Evolutionary conservation across 2,113 vertebrate species (phyloP), one percentile per base, ranked within the genome.

Genomic region (Oncorhynchus keta): DNA sequence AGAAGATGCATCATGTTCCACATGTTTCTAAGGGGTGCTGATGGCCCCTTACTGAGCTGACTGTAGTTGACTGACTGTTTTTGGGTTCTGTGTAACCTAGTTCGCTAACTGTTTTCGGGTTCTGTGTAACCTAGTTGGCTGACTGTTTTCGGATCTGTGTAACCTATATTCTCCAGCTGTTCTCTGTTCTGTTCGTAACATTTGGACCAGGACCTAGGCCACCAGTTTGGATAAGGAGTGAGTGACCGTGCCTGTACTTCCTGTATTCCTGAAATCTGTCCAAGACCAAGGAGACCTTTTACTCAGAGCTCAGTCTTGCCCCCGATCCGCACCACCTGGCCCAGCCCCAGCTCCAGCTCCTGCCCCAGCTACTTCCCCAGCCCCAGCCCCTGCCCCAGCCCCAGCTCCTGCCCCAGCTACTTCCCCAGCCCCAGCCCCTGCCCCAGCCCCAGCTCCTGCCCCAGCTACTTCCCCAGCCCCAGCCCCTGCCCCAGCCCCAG

Each of bases 301-400:
- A 26, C 32, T 73, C 79, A 91, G 5, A 88, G 83, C 77, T 91
- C 89, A 0, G 73, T 80, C 76, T 88, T 91, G 9, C 72, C 83
- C 0, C 73, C 66, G 2, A 18, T 4, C 3, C 14, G n/a, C 51
- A 16, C 51, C 51, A 16, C 51, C 22, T 55, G 22, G 81, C 35
- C 28, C 67, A 0, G 30, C 64, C 49, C 49, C 49, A 16, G 3
- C 49, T 4, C 13, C 49, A 8, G 18, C 39, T 28, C 20, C 24
- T 1, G 13, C 12, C 13, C 30, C 30, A 30, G 30, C 3, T 0
- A n/a, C n/a, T n/a, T n/a, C n/a, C n/a, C 30, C 30, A 4, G 30
- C 3, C 28, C 28, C 30, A 30, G 2, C 28, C 3, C 28, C n/a
- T n/a, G n/a, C n/a, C n/a, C 28, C 0, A n/a, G 3, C 30, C 30